Evolutionary conservation across 1,140 invertebrate species (phyloP).

Genomic region (Hylaeus volcanicus): DNA sequence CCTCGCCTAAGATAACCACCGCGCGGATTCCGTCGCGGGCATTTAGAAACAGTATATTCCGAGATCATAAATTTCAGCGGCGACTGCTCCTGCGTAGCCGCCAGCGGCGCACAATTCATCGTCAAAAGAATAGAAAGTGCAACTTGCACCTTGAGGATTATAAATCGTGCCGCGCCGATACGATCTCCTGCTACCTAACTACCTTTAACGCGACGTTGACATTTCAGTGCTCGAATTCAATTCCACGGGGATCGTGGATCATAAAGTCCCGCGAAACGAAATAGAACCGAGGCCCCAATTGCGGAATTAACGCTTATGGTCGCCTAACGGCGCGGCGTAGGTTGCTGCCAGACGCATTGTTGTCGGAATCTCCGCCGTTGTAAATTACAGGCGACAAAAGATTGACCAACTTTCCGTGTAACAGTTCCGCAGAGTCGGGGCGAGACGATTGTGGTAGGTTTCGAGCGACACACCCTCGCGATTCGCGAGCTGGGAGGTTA

Average conservation of each 20-base stretch:
- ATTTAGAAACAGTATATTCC: constrained; percentile 13
- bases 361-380: too few relatives aligned
- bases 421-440: too few relatives aligned
- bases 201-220: constrained; percentile 40
- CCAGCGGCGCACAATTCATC: constrained; percentile 18
- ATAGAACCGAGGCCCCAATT: too few relatives aligned
- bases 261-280: too few relatives aligned
- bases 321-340: too few relatives aligned
- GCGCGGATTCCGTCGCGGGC: neutral
- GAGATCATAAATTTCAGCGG: constrained; percentile 25
- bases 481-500: too few relatives aligned
- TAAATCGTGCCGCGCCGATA: constrained; percentile 33
- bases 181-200: constrained; percentile 4
- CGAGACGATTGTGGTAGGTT: too few relatives aligned
- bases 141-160: constrained; percentile 36
- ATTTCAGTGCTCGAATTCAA: constrained; percentile 7
- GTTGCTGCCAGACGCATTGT: neutral
- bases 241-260: neutral
- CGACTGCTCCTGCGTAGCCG: neutral
- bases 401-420: too few relatives aligned
- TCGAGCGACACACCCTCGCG: too few relatives aligned
- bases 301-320: too few relatives aligned
- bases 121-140: constrained; percentile 42
- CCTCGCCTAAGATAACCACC: neutral
- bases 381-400: too few relatives aligned